phyloP scores from a whole-genome alignment of 1,140 invertebrate genomes.

The Palaemon carinicauda region DNA sequence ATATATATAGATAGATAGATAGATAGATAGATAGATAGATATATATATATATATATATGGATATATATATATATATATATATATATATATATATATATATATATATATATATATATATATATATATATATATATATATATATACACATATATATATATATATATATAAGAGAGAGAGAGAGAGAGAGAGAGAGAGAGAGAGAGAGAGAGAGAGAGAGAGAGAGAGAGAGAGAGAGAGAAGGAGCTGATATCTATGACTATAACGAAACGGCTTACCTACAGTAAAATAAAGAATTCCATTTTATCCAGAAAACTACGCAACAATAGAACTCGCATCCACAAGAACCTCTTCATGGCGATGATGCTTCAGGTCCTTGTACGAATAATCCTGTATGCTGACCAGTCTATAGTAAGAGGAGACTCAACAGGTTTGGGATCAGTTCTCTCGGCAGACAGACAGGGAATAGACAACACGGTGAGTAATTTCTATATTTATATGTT shows the following conservation, averaged over 20 bases:
- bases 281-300: too few species aligned
- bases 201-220: too few species aligned
- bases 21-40: not conserved
- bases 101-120: too few species aligned
- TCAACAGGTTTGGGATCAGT: slow-evolving; percentile 7
- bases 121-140: too few species aligned
- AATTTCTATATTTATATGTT: not conserved
- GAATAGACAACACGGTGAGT: slow-evolving; percentile 71
- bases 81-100: too few species aligned
- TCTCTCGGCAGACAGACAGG: slow-evolving; percentile 38
- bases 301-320: slow-evolving; percentile 78
- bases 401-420: slow-evolving; percentile 70
- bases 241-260: not conserved
- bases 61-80: too few species aligned
- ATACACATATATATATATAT: too few species aligned
- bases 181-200: too few species aligned
- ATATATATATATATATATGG: too few species aligned
- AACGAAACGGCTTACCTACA: too few species aligned
- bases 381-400: slow-evolving; percentile 83
- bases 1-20: not conserved
- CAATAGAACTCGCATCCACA: slow-evolving; percentile 86
- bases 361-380: slow-evolving; percentile 83
- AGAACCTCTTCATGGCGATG: slow-evolving; percentile 87
- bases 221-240: too few species aligned
- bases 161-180: too few species aligned